Conservation (phyloP, 1,140 invertebrate species). For the Acyrthosiphon pisum region DNA sequence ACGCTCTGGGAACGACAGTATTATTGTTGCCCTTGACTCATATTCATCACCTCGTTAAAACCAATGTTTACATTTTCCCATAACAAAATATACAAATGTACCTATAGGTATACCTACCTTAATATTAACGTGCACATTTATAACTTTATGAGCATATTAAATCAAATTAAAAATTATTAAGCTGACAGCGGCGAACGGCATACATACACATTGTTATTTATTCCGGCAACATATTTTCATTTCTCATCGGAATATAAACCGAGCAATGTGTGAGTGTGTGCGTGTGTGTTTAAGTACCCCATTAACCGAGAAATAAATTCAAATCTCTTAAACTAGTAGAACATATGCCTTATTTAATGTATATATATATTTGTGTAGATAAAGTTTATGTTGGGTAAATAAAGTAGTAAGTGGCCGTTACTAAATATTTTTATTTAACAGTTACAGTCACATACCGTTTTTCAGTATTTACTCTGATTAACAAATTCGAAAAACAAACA, state of each 20-base stretch:
- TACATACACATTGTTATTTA: background rate
- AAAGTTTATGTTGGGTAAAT: background rate
- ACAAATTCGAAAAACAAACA: conserved; percentile 5
- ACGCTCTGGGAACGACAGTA: conserved; percentile 30
- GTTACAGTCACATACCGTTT: background rate
- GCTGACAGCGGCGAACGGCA: background rate
- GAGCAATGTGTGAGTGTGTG: background rate
- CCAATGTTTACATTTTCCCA: conserved; percentile 38
- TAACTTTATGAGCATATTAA: background rate
- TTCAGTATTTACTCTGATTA: background rate
- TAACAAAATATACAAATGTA: background rate
- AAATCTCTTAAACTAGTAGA: background rate
- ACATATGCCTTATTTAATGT: background rate
- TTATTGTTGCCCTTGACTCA: conserved; percentile 35
- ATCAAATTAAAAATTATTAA: conserved; percentile 16
- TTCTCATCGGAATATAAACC: background rate
- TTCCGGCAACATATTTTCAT: background rate
- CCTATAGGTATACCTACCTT: too few relatives aligned
- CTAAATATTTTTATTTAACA: background rate
- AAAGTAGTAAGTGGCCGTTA: background rate
- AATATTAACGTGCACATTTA: background rate
- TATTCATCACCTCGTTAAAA: conserved; percentile 36
- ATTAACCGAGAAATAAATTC: background rate
- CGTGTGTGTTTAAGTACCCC: too few relatives aligned
- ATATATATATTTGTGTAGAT: too few relatives aligned